phyloP scores from a whole-genome alignment of 1,140 invertebrate genomes.

The Epicauta chinensis region DNA sequence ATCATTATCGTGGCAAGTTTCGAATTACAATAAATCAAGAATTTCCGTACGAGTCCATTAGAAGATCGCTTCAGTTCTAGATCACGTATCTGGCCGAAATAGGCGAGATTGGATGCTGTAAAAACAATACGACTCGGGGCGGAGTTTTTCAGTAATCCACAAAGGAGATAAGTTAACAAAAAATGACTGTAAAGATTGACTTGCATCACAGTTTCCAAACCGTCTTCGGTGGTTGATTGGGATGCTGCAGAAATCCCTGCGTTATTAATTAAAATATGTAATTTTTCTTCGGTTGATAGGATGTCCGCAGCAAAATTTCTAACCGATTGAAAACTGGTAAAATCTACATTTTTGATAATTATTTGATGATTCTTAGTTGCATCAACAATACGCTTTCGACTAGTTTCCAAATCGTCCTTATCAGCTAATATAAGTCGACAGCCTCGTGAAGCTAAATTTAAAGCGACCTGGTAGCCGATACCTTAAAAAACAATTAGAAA shows the following conservation, averaged over 20 bases:
- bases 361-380: no score
- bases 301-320: no score
- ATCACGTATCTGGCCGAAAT: slow-evolving; percentile 54
- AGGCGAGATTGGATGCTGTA: slow-evolving; percentile 43
- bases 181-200: background rate
- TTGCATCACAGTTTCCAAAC: background rate
- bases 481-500: background rate
- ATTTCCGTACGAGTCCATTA: background rate
- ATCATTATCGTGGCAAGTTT: slow-evolving; percentile 67
- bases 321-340: no score
- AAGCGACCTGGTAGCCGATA: background rate
- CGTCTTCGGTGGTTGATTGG: no score
- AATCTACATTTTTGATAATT: no score
- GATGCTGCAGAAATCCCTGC: no score
- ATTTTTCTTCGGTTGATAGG: no score
- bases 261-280: no score
- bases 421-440: slow-evolving; percentile 2
- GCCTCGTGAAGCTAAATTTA: slow-evolving; percentile 4
- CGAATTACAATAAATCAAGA: slow-evolving; percentile 52
- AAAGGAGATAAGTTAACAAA: background rate
- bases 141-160: slow-evolving; percentile 41
- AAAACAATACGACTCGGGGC: slow-evolving; percentile 58
- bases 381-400: background rate
- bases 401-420: background rate
- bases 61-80: background rate